Conservation (phyloP, 2,113 vertebrate species). For the Illadopsis cleaveri region DNA sequence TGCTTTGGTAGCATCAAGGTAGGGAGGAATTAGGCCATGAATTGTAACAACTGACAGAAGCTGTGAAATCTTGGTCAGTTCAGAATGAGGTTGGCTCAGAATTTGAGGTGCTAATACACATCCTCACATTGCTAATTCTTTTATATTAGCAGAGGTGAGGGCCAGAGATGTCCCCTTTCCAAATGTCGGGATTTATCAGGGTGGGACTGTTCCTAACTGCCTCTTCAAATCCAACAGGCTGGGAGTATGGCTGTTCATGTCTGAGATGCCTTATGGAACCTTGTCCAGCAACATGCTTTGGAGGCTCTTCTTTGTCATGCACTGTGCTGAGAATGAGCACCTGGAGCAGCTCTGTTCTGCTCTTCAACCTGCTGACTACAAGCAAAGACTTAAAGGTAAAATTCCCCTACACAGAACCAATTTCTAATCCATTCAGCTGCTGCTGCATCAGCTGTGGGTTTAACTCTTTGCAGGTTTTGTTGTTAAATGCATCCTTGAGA, state of each 20-base stretch:
- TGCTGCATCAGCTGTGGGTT: background rate
- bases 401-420: background rate
- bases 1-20: background rate
- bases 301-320: conserved; percentile 95
- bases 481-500: background rate
- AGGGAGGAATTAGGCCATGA: background rate
- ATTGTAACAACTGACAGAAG: background rate
- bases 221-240: conserved; percentile 74
- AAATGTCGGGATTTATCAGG: background rate
- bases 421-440: background rate
- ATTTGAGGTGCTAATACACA: background rate
- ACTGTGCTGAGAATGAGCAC: conserved; percentile 82
- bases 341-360: conserved; percentile 73
- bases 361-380: conserved; percentile 70
- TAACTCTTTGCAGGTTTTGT: background rate
- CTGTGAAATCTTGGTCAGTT: background rate
- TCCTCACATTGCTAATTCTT: background rate
- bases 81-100: background rate
- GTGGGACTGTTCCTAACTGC: background rate
- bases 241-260: conserved; percentile 98
- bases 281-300: conserved; percentile 92
- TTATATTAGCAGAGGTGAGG: background rate
- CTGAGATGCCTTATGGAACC: conserved; percentile 94
- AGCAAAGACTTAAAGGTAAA: conserved; percentile 83
- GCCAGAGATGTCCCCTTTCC: background rate